Base-by-base conservation (phyloP, 2,888 invertebrate species). In the Cartodere bifasciata region DNA sequence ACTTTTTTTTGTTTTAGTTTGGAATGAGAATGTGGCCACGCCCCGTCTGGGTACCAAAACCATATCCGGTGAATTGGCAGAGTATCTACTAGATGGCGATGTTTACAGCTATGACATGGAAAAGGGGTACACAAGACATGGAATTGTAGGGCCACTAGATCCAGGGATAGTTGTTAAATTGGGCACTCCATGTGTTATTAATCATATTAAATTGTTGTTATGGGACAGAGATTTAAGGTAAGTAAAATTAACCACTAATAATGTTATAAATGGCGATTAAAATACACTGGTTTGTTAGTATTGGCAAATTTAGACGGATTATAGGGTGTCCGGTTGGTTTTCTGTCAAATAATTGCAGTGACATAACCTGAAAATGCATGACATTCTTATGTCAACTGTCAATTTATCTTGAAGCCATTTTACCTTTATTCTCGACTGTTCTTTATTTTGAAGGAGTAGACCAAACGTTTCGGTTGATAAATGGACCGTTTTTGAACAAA, bases 141-240 rank as follows among this genome's bases (percentile, higher is more conserved):
- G 57, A 1, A 62, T 62, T 28, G 57, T 53, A 30, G 56, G 56
- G 9, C 51, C 56, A 2, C 72, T 68, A 21, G 75, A 77, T 58
- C 74, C 78, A 55, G 84, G 88, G 36, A 91, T 95, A 53, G 71
- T 85, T 4, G 78, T 95, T 26, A 81, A 85, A 48, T 69, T 95
- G 32, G 76, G 76, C 41, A 73, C 79, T 29, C 75, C 79, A 44
- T 87, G 80, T 56, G 92, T 97, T 51, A 73, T 98, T 48, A 98
- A 98, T 68, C 85, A 91, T 52, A 73, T 98, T 35, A 75, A 79
- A 35, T 74, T 98, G 71, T 66, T 94, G 45, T 69, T 98, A 7
- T 95, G 94, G 92, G 97, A 97, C 63, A 69, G 81, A 35, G 95
- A 97, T 58, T 72, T 77, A 54, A 76, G 90, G 65, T 75, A 42